Base-by-base conservation (phyloP, 2,797 vertebrate species). In the Carduelis carduelis region DNA sequence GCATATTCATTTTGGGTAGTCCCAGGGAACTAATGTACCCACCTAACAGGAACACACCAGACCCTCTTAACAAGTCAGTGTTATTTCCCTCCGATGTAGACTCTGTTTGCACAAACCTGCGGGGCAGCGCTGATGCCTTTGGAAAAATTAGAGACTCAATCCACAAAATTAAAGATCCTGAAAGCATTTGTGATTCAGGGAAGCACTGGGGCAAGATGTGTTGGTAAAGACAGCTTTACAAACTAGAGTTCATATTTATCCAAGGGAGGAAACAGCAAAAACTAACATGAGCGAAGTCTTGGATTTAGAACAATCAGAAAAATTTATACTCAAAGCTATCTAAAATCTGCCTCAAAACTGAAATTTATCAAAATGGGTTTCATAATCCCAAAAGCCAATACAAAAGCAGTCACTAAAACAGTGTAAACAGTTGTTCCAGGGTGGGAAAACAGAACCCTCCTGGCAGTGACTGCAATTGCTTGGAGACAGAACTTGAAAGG, bases 401-500 rank as follows among this genome's bases (percentile, higher is more conserved):
- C 9, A 76, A 91, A 95, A 71, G 44, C 19, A 35, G 28, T 6
- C 0, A 0, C 23, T 68, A 24, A 60, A 68, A 77, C 46, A 63
- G 11, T 49, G n/a, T n/a, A 65, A 77, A 83, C 26, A 49, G 32
- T 44, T 44, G 15, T 46, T 89, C 28, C 27, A 59, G 12, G 10
- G 34, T 39, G 21, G 14, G 18, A 83, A 87, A 89, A 89, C 5
- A 78, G 43, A 94, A 83, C 12, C n/a, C 19, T 87, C 22, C 30
- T 68, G 81, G 82, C 61, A 71, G 64, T 11, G 53, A 44, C 57
- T 90, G 63, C 64, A 95, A 93, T 15, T 50, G 75, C 55, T 74
- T 28, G 6, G n/a, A 94, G 39, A 83, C 49, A 89, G 68, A 94
- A 93, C 43, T 50, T 83, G 78, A 93, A 80, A 87, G 49, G 44